A percentile compares a stretch with the other conserved stretches of the same genome.
These are phyloP conservation scores for Mirza zaza DNA, from an alignment of 2,113 vertebrate genomes.

Conservation along the genomic window DNA sequence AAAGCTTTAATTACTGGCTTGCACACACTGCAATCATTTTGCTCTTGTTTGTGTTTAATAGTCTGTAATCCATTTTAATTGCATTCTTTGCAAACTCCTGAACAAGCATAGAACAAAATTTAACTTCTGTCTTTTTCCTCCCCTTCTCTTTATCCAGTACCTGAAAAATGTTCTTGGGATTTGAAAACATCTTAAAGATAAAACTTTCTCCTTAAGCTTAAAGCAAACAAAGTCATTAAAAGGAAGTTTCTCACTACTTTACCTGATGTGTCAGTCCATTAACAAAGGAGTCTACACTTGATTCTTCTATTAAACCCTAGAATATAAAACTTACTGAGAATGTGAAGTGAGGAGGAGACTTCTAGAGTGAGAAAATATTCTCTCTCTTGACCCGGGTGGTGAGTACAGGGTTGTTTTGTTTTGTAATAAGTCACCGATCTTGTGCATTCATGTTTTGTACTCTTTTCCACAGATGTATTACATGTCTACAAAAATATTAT, in stretches of 20 bases:
- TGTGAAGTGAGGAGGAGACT: not conserved
- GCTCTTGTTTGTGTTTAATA: slow-evolving; percentile 77
- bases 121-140: slow-evolving; percentile 18
- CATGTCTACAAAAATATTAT: not conserved
- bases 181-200: slow-evolving; percentile 48
- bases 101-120: slow-evolving; percentile 65
- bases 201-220: slow-evolving; percentile 16
- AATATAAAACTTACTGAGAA: not conserved
- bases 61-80: slow-evolving; percentile 79
- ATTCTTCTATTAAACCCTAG: not conserved
- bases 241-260: not conserved
- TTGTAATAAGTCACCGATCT: not conserved
- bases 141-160: not conserved
- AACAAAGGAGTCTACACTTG: not conserved
- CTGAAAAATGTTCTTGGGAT: slow-evolving; percentile 48
- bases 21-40: slow-evolving; percentile 74
- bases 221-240: not conserved
- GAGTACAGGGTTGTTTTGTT: not conserved
- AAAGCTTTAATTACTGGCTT: slow-evolving; percentile 77
- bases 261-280: not conserved
- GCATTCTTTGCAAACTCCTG: slow-evolving; percentile 72
- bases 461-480: not conserved
- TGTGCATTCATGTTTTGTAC: not conserved
- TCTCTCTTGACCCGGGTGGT: not conserved
- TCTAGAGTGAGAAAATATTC: not conserved